These are phyloP conservation scores for Podocnemis expansa DNA, from an alignment of 2,113 vertebrate genomes.

Conservation along the genomic window DNA sequence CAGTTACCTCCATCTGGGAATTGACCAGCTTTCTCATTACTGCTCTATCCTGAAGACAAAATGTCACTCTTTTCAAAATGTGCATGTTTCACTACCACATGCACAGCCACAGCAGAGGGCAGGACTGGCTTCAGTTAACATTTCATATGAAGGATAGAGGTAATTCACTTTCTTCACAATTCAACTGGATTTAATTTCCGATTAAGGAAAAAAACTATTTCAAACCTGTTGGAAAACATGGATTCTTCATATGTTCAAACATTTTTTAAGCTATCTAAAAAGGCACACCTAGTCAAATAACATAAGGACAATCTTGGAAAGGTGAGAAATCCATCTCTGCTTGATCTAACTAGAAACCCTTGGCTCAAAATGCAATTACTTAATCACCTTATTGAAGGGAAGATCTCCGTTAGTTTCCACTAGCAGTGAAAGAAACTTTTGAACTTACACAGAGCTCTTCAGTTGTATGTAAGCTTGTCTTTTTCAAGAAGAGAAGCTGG, in stretches of 20 bases:
- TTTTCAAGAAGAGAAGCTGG: not conserved
- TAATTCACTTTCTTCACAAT: not conserved
- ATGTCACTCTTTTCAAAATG: not conserved
- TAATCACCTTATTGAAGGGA: not conserved
- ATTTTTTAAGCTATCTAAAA: not conserved
- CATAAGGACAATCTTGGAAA: not conserved
- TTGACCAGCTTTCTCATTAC: not conserved
- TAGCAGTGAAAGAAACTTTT: not conserved
- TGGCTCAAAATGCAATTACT: not conserved
- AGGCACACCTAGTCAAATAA: not conserved
- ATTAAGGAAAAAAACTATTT: not conserved
- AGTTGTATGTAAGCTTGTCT: not conserved
- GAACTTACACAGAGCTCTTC: not conserved
- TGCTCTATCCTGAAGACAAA: fast-evolving
- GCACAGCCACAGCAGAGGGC: not conserved
- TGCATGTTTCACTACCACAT: not conserved
- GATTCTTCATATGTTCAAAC: not conserved
- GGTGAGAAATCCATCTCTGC: not conserved
- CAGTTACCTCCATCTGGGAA: not conserved
- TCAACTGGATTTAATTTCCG: not conserved
- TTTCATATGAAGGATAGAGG: not conserved
- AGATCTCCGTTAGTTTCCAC: not conserved
- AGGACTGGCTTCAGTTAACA: not conserved
- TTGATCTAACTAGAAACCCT: not conserved
- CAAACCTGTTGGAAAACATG: not conserved